A percentile compares a stretch with the other conserved stretches of the same genome.
These are phyloP conservation scores for Cordilura impudica DNA, from an alignment of 2,888 invertebrate genomes.

Conservation along the genomic window DNA sequence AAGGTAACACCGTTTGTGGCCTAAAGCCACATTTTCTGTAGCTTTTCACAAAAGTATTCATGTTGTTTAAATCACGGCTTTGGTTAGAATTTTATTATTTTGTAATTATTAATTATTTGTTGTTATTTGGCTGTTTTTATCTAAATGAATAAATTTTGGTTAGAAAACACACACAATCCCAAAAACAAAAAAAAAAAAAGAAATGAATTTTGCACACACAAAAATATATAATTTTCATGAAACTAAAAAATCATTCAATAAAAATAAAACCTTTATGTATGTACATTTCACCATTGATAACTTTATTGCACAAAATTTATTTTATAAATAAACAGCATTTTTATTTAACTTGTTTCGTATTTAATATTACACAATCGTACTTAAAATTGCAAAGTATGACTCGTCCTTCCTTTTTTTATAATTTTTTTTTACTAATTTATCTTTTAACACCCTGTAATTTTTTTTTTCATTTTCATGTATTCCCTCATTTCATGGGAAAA, in stretches of 20 bases:
- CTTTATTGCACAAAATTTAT: not conserved
- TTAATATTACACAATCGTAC: slow-evolving; percentile 56
- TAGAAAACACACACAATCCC: not conserved
- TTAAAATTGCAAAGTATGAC: slow-evolving; percentile 47
- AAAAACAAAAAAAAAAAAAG: not conserved
- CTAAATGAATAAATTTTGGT: not conserved
- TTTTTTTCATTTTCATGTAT: not conserved
- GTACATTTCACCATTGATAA: too few species aligned
- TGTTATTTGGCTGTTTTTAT: not conserved
- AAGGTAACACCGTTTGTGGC: slow-evolving; percentile 33
- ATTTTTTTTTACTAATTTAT: not conserved
- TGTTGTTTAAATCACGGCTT: not conserved
- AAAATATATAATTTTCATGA: not conserved
- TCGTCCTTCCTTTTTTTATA: slow-evolving; percentile 2
- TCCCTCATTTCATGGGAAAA: not conserved
- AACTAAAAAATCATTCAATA: not conserved
- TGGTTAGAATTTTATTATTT: too few species aligned
- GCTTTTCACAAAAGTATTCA: slow-evolving; percentile 45
- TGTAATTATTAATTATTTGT: not conserved
- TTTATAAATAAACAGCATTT: not conserved
- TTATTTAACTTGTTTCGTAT: slow-evolving; percentile 20
- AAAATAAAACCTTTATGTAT: not conserved
- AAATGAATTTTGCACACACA: slow-evolving; percentile 10
- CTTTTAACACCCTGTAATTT: slow-evolving; percentile 35
- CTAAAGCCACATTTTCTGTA: slow-evolving; percentile 40